phyloP scores from a whole-genome alignment of 2,113 vertebrate genomes.

The Mesitornis unicolor region DNA sequence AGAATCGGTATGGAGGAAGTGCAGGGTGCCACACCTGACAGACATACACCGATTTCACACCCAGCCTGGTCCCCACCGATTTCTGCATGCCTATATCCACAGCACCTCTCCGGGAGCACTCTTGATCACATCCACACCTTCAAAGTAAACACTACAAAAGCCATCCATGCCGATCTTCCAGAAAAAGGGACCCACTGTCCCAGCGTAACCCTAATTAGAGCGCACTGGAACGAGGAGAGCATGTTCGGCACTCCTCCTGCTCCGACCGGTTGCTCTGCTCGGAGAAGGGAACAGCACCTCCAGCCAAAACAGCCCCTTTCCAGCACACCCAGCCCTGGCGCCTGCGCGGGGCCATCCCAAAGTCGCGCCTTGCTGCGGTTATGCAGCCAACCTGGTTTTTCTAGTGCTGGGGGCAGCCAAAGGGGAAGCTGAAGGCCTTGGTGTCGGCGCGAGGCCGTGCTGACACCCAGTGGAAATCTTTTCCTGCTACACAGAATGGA shows the following conservation, averaged over 20 bases:
- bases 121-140: not conserved
- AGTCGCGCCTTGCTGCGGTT: not conserved
- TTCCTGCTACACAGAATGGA: accelerated
- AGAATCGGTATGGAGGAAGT: accelerated
- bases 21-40: accelerated
- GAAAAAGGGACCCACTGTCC: accelerated
- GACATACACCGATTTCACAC: no score
- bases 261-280: not conserved
- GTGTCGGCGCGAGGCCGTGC: not conserved
- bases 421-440: not conserved
- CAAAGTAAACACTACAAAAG: not conserved
- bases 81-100: accelerated
- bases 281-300: not conserved
- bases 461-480: conserved; percentile 65
- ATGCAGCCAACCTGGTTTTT: not conserved
- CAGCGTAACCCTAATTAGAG: not conserved
- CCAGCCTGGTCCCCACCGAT: accelerated
- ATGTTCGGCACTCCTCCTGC: not conserved
- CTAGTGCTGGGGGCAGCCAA: not conserved
- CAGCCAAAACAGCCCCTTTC: not conserved
- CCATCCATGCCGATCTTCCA: not conserved
- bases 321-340: not conserved
- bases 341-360: not conserved
- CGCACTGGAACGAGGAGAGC: accelerated
- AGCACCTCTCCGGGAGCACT: not conserved